phyloP scores from a whole-genome alignment of 2,113 vertebrate genomes.

The Odobenus rosmarus region DNA sequence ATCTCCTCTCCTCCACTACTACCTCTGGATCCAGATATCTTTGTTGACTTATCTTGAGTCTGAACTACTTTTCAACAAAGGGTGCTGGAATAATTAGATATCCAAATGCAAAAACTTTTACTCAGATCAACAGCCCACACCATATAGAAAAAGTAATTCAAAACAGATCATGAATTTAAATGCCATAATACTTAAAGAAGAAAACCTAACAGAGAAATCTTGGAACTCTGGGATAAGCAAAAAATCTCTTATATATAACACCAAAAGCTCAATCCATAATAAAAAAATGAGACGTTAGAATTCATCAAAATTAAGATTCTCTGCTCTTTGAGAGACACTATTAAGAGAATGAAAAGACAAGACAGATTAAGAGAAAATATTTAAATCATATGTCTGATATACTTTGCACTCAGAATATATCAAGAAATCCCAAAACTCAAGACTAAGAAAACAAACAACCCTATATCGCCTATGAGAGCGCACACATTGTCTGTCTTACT shows the following conservation, averaged over 20 bases:
- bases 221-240: not conserved
- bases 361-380: not conserved
- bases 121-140: not conserved
- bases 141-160: not conserved
- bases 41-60: not conserved
- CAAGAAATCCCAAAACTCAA: not conserved
- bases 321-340: not conserved
- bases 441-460: not conserved
- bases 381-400: not conserved
- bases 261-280: not conserved
- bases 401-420: not conserved
- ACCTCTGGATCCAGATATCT: not conserved
- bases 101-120: not conserved
- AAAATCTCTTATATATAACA: not conserved
- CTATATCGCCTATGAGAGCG: not conserved
- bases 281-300: not conserved
- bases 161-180: not conserved
- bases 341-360: not conserved
- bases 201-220: not conserved
- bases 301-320: not conserved
- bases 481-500: not conserved
- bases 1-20: not conserved
- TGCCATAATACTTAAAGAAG: not conserved
- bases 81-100: not conserved
- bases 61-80: not conserved